Evolutionary conservation across 2,888 invertebrate species (phyloP).

Genomic region (Diploptera punctata): DNA sequence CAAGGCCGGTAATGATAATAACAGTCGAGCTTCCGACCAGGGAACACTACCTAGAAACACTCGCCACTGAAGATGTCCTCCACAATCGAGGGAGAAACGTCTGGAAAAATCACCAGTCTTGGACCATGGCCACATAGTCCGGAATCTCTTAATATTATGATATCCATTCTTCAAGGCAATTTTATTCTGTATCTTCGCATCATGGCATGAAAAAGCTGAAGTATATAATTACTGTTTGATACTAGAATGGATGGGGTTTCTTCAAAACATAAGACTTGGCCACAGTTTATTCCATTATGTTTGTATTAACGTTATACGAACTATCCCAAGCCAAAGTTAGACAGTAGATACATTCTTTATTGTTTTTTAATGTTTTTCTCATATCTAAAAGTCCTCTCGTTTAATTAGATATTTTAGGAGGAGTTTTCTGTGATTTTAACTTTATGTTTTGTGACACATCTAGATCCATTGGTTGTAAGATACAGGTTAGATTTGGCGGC

Average conservation of each 20-base stretch:
- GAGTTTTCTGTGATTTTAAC: background rate
- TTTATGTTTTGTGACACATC: background rate
- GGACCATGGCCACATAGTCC: too few species aligned
- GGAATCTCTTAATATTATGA: too few species aligned
- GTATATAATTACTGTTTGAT: background rate
- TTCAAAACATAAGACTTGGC: background rate
- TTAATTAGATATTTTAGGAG: background rate
- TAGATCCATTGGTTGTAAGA: background rate
- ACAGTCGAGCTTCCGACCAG: too few species aligned
- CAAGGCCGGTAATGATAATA: background rate
- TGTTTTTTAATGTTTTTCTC: too few species aligned
- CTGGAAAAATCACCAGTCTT: too few species aligned
- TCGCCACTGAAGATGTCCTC: too few species aligned
- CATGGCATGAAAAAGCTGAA: background rate
- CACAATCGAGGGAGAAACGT: too few species aligned
- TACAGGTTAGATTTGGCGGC: background rate
- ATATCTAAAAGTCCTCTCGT: too few species aligned
- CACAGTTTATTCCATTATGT: conserved; percentile 10
- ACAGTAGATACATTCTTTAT: background rate
- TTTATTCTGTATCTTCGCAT: conserved; percentile 1
- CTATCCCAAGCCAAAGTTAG: conserved; percentile 10
- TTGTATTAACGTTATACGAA: background rate
- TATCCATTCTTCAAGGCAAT: background rate
- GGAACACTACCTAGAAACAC: too few species aligned
- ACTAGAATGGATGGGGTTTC: background rate